Evolutionary conservation across 1,140 invertebrate genomes (phyloP).

Genomic region (Ericerus pela): DNA sequence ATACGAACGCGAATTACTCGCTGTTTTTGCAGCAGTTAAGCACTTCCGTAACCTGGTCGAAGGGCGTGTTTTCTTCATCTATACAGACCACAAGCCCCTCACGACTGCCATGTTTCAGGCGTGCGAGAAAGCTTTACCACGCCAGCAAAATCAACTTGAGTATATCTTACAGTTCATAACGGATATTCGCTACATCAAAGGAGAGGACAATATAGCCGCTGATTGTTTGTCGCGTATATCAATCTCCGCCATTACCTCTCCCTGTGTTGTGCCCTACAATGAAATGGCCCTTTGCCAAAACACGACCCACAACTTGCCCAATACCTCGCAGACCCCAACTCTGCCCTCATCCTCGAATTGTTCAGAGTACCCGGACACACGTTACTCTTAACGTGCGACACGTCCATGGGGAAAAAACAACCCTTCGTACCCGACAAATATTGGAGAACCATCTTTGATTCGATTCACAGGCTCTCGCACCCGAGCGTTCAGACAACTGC

Average conservation of each 20-base stretch:
- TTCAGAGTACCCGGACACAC: too few species aligned
- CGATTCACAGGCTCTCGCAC: too few species aligned
- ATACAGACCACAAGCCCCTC: slow-evolving; percentile 32
- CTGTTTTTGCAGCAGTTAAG: slow-evolving; percentile 30
- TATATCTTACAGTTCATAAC: slow-evolving; percentile 21
- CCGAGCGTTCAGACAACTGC: too few species aligned
- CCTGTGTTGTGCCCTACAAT: background rate
- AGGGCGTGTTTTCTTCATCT: slow-evolving; percentile 27
- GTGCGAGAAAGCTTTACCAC: slow-evolving; percentile 24
- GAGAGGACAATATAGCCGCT: slow-evolving; percentile 27
- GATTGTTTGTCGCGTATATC: slow-evolving; percentile 25
- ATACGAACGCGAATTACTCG: slow-evolving; percentile 35
- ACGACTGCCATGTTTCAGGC: slow-evolving; percentile 26
- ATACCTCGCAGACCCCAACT: too few species aligned
- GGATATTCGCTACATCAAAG: slow-evolving; percentile 22
- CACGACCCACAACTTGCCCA: too few species aligned
- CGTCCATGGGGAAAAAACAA: too few species aligned
- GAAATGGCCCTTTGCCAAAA: background rate
- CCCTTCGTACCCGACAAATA: too few species aligned
- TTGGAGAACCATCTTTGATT: too few species aligned
- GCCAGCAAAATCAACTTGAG: slow-evolving; percentile 18
- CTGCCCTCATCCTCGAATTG: too few species aligned
- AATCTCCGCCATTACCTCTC: background rate
- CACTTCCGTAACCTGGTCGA: slow-evolving; percentile 32
- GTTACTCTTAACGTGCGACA: too few species aligned